Evolutionary conservation across 2,113 vertebrate genomes (phyloP), one percentile per base, ranked within the genome.

Genomic region (Onychostruthus taczanowskii): DNA sequence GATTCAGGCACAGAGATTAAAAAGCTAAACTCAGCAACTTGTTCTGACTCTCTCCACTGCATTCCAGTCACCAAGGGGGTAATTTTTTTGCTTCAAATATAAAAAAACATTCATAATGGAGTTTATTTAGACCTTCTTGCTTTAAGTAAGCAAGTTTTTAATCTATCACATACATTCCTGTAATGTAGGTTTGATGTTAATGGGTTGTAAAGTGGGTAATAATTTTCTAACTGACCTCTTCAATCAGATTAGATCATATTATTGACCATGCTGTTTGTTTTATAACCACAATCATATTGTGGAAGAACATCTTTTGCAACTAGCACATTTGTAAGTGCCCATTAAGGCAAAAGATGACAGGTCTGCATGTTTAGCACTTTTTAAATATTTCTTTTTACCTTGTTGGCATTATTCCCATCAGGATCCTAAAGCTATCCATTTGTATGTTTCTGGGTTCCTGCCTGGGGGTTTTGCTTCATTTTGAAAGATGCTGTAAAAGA

Each of bases 151-250:
- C 97, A 98, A 97, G 89, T 98, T 98, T 97, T 97, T 97, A 97
- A 97, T 98, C 95, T 97, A 98, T 95, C 94, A 93, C 90, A 95
- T 96, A 96, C 96, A 97, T 97, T 97, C 95, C 97, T 97, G 96
- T 97, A 97, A 97, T 96, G 96, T 94, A 96, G 74, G 96, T 94
- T 97, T 97, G 97, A 98, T 97, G 97, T 98, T 98, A 98, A 98
- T 98, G 97, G 97, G 90, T 97, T 98, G 97, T 97, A 98, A 98
- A 98, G 98, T 98, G 96, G 97, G 96, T 97, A 98, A 98, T 98
- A 98, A 97, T 97, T 97, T 98, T 97, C 95, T 95, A 95, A 97
- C 96, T 97, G 97, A 98, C 97, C 97, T 97, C 94, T 97, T 98
- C 97, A 98, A 97, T 98, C 96, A 97, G 95, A 97, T 97, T 98